Conservation (phyloP, 2,888 invertebrate species). For the Labia minor region DNA sequence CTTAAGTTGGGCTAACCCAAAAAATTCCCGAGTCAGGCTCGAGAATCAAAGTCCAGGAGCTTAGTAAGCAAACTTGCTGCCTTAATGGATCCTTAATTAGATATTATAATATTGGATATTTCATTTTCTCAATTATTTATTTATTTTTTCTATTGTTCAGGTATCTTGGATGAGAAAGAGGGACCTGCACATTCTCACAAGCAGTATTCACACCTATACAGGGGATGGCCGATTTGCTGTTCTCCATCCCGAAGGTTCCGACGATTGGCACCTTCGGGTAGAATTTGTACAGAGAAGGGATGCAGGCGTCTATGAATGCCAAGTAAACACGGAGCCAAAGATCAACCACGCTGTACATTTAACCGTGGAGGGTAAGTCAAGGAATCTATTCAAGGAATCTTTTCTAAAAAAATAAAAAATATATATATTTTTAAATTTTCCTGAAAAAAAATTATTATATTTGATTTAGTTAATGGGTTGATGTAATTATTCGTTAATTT, state of each 20-base stretch:
- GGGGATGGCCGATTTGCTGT: conserved; percentile 79
- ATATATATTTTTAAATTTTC: no score
- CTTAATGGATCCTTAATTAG: no score
- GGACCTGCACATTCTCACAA: conserved; percentile 75
- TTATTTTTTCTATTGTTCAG: conserved; percentile 47
- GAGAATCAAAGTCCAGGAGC: no score
- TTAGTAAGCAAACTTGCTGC: no score
- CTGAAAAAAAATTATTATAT: no score
- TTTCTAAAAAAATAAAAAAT: no score
- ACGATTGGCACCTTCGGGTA: conserved; percentile 78
- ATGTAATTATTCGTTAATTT: no score
- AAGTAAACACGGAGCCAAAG: conserved; percentile 83
- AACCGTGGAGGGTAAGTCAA: conserved; percentile 62
- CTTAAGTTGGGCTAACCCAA: no score
- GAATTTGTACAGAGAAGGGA: conserved; percentile 74
- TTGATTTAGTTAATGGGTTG: no score
- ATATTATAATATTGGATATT: no score
- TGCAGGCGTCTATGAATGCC: conserved; percentile 77
- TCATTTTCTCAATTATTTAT: no score
- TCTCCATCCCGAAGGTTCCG: conserved; percentile 68
- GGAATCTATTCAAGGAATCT: not conserved
- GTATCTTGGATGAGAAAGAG: conserved; percentile 74
- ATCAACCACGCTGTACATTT: conserved; percentile 73
- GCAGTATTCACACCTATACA: conserved; percentile 75
- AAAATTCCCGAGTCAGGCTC: no score